Percentiles rank a stretch among this genome's conserved stretches.
Conservation (phyloP, 2,888 invertebrate species). For the Hyalella azteca region DNA sequence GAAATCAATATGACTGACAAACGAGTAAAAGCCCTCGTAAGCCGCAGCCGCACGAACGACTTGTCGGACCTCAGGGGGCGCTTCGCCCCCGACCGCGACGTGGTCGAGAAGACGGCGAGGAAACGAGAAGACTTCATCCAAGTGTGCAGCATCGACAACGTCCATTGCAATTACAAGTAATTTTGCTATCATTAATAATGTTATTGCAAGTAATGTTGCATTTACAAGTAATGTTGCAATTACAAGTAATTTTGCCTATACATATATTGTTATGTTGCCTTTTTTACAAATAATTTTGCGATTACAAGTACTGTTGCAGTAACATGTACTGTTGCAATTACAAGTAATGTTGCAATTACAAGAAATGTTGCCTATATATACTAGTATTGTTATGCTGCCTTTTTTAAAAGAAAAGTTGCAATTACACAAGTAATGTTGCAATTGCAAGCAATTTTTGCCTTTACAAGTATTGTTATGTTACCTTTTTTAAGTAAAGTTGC, state of each 20-base stretch:
- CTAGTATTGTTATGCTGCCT: too few species aligned
- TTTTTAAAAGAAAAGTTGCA: neutral
- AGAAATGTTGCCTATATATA: neutral
- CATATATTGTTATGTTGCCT: neutral
- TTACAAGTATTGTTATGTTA: too few species aligned
- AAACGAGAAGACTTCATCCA: neutral
- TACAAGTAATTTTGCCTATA: neutral
- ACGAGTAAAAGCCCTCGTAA: too few species aligned
- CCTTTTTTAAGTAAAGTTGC: neutral
- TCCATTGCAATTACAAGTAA: constrained; percentile 27
- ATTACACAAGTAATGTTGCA: neutral
- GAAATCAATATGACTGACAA: too few species aligned
- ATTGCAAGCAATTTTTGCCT: neutral
- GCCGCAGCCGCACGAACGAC: constrained; percentile 22
- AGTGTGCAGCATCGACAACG: constrained; percentile 9
- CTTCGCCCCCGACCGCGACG: neutral
- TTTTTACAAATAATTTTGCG: neutral
- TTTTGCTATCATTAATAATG: too few species aligned
- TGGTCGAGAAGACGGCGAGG: neutral
- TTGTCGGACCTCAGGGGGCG: neutral
- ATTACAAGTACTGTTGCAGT: neutral
- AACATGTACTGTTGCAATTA: neutral
- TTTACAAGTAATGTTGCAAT: neutral
- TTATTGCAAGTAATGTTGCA: too few species aligned
- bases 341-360: neutral